Conservation (phyloP, 2,797 vertebrate genomes). For the Ptychobarbus kaznakovi region DNA sequence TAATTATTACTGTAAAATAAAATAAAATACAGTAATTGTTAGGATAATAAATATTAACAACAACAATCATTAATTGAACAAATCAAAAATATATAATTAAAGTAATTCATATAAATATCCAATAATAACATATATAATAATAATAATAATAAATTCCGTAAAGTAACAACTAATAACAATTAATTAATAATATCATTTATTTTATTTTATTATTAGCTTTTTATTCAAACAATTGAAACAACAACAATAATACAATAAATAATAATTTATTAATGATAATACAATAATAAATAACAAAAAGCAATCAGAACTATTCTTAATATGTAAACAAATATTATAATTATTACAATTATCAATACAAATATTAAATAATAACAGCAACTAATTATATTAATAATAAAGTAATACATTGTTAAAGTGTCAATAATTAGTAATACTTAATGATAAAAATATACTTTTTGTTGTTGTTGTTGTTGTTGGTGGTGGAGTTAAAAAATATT, state of each 20-base stretch:
- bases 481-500: not conserved
- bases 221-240: too few relatives aligned
- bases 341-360: not conserved
- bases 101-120: not conserved
- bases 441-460: not conserved
- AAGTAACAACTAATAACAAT: not conserved
- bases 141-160: not conserved
- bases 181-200: not conserved
- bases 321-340: not conserved
- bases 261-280: too few relatives aligned
- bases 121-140: not conserved
- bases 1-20: too few relatives aligned
- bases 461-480: not conserved
- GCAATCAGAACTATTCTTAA: not conserved
- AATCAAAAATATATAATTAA: not conserved
- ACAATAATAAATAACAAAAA: not conserved
- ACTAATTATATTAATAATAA: not conserved
- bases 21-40: not conserved
- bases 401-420: not conserved
- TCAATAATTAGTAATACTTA: not conserved
- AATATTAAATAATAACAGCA: not conserved
- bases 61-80: not conserved
- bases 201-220: too few relatives aligned
- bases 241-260: too few relatives aligned
- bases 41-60: too few relatives aligned